These are phyloP conservation scores for Falco biarmicus DNA, from an alignment of 2,797 vertebrate species.

Conservation along the genomic window DNA sequence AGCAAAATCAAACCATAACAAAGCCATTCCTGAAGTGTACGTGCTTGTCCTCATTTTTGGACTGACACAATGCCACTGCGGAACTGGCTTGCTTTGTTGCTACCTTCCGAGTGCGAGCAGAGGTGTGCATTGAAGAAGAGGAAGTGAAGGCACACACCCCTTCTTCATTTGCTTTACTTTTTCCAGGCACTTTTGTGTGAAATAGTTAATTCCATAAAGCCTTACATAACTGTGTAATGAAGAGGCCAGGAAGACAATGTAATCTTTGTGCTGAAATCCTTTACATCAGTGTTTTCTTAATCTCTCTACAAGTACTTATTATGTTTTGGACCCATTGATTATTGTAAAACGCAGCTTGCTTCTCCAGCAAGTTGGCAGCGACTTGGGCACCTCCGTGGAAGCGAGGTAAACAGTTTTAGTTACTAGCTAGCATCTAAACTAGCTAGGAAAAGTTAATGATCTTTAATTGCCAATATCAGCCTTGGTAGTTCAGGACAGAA, in stretches of 20 bases:
- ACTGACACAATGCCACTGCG: background rate
- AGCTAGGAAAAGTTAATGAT: background rate
- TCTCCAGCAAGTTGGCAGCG: background rate
- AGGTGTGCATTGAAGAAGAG: background rate
- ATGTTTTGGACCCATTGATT: background rate
- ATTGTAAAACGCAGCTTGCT: background rate
- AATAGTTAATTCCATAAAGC: constrained; percentile 19
- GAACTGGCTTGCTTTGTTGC: background rate
- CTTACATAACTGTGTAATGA: constrained; percentile 17
- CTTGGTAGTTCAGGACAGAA: background rate
- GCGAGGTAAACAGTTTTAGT: background rate
- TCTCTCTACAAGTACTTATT: background rate
- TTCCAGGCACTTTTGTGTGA: background rate
- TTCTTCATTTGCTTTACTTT: background rate
- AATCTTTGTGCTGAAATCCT: constrained; percentile 27
- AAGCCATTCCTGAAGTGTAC: background rate
- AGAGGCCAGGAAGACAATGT: background rate
- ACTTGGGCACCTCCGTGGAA: background rate
- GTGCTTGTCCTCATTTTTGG: background rate
- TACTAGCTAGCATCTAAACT: background rate
- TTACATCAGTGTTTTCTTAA: constrained; percentile 21
- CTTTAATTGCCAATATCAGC: background rate
- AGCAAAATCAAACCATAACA: background rate
- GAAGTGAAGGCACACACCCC: rapidly evolving
- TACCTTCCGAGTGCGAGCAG: background rate